phyloP scores from a whole-genome alignment of 2,113 vertebrate genomes.

The Fulmarus glacialis region DNA sequence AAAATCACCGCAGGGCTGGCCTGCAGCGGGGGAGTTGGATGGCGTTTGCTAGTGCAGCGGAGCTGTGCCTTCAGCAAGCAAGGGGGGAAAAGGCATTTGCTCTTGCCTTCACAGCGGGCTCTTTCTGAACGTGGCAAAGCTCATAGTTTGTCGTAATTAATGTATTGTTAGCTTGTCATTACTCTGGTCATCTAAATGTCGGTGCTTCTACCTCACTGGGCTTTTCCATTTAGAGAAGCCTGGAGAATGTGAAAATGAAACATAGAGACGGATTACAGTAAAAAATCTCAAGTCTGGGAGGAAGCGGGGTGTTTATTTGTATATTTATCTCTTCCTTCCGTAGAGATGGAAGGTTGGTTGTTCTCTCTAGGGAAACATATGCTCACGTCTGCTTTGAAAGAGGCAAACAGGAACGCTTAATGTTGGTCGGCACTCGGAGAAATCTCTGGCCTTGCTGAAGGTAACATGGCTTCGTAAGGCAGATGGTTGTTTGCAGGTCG shows the following conservation, averaged over 20 bases:
- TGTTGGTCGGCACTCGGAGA: background rate
- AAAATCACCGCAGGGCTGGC: background rate
- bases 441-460: background rate
- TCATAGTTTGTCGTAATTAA: background rate
- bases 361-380: background rate
- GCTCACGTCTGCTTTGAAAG: background rate
- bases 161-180: conserved; percentile 8
- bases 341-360: background rate
- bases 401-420: background rate
- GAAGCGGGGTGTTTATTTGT: background rate
- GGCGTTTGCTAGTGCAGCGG: background rate
- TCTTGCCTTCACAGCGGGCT: background rate
- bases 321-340: too few species aligned
- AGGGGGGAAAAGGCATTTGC: background rate
- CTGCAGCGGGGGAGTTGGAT: background rate
- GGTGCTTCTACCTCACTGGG: background rate
- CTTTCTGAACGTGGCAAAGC: background rate
- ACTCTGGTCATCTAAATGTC: background rate
- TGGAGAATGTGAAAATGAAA: background rate
- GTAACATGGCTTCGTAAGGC: rapidly evolving
- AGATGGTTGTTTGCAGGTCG: rapidly evolving
- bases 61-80: background rate
- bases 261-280: background rate
- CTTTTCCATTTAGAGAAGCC: background rate
- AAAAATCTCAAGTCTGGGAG: background rate